Percentiles rank a stretch among this genome's conserved stretches.
phyloP scores from a whole-genome alignment of 2,888 invertebrate genomes.

The Metallyticus violacea region DNA sequence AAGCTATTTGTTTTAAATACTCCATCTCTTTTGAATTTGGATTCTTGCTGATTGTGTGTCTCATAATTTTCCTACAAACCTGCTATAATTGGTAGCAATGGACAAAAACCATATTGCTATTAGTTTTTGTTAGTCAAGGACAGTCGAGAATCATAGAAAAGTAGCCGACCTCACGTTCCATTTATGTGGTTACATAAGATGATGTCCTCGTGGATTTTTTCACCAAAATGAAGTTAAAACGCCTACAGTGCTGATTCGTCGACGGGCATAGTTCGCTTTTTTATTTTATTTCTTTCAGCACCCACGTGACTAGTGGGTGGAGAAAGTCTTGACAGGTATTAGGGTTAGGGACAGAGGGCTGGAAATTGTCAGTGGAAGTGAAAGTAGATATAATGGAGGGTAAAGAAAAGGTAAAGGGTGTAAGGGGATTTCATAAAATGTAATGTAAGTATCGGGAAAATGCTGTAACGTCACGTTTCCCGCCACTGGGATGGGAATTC shows the following conservation, averaged over 20 bases:
- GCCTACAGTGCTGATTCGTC: neutral
- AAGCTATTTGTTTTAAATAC: too few relatives aligned
- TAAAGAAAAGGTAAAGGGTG: neutral
- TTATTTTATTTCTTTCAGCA: neutral
- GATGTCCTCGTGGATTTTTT: neutral
- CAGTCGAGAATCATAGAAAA: too few relatives aligned
- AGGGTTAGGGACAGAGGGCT: neutral
- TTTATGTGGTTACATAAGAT: neutral
- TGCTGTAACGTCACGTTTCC: neutral
- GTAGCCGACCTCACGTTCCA: neutral
- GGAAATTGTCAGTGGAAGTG: neutral
- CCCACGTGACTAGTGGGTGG: neutral
- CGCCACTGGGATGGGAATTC: neutral
- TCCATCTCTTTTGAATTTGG: too few relatives aligned
- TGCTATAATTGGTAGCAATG: too few relatives aligned
- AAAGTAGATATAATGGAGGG: neutral
- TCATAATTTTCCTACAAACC: too few relatives aligned
- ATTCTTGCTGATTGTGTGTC: too few relatives aligned
- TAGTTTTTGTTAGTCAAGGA: too few relatives aligned
- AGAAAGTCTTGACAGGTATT: neutral
- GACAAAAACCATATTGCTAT: too few relatives aligned
- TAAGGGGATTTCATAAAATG: neutral
- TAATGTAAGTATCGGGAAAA: neutral
- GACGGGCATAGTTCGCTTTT: neutral
- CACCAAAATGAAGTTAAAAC: neutral